These are phyloP conservation scores for Xiphophorus hellerii DNA, from an alignment of 2,113 vertebrate species.

Conservation along the genomic window DNA sequence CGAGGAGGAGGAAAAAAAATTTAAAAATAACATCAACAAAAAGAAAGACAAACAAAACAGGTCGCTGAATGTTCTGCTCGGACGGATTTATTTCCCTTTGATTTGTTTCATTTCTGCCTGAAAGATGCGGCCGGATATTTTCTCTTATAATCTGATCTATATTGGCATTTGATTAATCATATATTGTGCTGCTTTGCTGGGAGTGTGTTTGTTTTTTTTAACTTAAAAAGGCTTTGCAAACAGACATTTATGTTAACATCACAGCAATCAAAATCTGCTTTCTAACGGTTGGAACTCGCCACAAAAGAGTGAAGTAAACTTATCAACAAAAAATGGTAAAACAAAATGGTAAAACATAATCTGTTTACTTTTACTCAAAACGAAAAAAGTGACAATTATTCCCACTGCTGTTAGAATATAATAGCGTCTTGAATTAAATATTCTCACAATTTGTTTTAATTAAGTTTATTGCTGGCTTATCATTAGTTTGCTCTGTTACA, in stretches of 20 bases:
- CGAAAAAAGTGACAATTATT: not conserved
- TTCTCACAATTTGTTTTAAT: not conserved
- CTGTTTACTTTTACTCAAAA: not conserved
- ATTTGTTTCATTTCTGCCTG: conserved; percentile 23
- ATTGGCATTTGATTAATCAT: not conserved
- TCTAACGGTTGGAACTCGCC: not conserved
- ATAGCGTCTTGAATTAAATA: too few relatives aligned
- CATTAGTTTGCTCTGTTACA: not conserved
- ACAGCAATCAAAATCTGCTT: not conserved
- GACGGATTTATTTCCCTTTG: too few relatives aligned
- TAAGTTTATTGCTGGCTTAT: not conserved
- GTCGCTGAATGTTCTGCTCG: not conserved
- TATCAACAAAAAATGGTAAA: not conserved
- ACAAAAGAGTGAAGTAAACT: not conserved
- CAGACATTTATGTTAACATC: too few relatives aligned
- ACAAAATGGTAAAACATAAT: not conserved
- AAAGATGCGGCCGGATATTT: not conserved
- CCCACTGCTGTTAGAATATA: not conserved
- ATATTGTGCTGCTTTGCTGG: not conserved
- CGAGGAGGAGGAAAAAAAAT: conserved; percentile 31
- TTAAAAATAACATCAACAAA: conserved; percentile 6
- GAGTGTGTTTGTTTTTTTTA: not conserved
- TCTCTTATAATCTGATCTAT: not conserved
- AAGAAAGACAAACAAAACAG: conserved; percentile 44
- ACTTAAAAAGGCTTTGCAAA: not conserved